Conservation (phyloP, 2,113 vertebrate species). For the Gobio gobio region DNA sequence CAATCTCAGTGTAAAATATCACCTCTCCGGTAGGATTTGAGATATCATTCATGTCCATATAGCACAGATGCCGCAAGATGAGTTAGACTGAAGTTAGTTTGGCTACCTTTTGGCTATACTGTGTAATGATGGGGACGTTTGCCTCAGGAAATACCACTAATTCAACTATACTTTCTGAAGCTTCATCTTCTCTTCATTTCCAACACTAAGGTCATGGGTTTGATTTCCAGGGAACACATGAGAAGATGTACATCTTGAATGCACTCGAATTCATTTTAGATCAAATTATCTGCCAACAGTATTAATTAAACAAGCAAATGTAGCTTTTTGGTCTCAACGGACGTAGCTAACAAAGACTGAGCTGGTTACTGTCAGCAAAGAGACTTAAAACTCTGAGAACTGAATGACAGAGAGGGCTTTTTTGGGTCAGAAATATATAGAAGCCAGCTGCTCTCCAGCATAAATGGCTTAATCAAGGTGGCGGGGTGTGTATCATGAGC, state of each 20-base stretch:
- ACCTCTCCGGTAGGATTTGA: background rate
- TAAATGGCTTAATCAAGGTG: constrained; percentile 9
- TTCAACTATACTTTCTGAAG: background rate
- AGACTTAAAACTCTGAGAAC: background rate
- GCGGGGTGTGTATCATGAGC: background rate
- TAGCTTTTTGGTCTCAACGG: background rate
- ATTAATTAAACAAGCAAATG: background rate
- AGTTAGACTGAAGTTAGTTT: background rate
- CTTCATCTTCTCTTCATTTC: background rate
- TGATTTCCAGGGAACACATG: background rate
- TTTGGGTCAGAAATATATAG: constrained; percentile 20
- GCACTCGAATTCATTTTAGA: background rate
- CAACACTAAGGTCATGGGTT: background rate
- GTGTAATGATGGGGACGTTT: background rate
- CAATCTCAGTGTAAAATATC: background rate
- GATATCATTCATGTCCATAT: background rate
- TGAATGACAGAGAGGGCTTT: constrained; percentile 2
- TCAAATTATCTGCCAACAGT: background rate
- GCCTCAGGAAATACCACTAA: background rate
- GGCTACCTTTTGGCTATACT: too few species aligned
- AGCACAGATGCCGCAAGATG: too few species aligned
- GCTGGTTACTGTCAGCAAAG: background rate
- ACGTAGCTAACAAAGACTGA: background rate
- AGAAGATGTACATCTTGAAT: background rate
- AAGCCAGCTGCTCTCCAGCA: constrained; percentile 18